Evolutionary conservation across 1,140 invertebrate species (phyloP), one percentile per base, ranked within the genome.

Genomic region (Trichogramma pretiosum): DNA sequence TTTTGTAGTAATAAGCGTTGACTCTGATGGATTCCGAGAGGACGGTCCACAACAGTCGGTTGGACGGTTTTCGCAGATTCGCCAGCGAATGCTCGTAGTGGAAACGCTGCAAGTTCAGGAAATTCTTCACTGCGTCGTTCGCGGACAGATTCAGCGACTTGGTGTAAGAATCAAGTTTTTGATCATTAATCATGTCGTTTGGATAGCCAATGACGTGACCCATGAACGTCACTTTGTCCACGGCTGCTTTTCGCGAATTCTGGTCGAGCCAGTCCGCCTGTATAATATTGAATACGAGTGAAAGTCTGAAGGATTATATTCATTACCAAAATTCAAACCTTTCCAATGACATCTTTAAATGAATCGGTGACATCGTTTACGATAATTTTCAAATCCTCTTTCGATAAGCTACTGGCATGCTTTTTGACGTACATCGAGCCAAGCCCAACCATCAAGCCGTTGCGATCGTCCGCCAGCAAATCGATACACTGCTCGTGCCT

Each of bases 181-280:
- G 62, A 41, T 87, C 73, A 49, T 89, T 77, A 3, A 89, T 61
- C 32, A 93, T 77, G 67, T 92, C 90, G 41, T 83, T 81, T 7
- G 87, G 83, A 59, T 89, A 89, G 2, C 83, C 87, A 56, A 91
- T 87, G 58, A 89, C 81, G 3, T 80, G 77, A 2, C 79, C 71
- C 80, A 90, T 90, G 3, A 76, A 73, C n/a, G 78, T 71, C 0
- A 86, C 78, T 67, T 89, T 90, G 5, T 82, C 76, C 23, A 86
- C 63, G 3, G 85, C 86, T 33, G 77, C 77, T 47, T 68, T 63
- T 44, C 79, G 81, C 0, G 92, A 93, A 34, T 75, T 70, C 1
- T 81, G 74, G 58, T 94, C 90, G 88, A 95, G 93, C 92, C 91
- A 95, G 8, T 85, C 81, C 3, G 89, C 80, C 57, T 82, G 14